phyloP scores from a whole-genome alignment of 2,113 vertebrate genomes.

The Erinaceus europaeus region DNA sequence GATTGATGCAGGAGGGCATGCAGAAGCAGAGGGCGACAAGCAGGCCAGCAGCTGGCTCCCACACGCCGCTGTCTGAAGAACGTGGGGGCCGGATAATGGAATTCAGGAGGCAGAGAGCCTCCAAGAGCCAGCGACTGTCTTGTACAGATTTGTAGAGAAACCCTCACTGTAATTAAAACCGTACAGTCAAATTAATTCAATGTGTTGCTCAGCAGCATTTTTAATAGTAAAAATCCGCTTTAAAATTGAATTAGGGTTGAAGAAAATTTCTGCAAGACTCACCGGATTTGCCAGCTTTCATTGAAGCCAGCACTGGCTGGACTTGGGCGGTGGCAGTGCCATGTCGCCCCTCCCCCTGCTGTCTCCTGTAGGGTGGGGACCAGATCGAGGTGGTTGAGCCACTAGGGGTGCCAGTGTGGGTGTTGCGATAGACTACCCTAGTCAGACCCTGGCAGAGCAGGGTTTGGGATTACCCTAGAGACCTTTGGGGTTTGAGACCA shows the following conservation, averaged over 20 bases:
- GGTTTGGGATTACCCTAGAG: slow-evolving; percentile 90
- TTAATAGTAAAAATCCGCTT: slow-evolving; percentile 80
- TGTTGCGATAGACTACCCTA: slow-evolving; percentile 47
- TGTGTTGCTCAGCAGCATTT: slow-evolving; percentile 76
- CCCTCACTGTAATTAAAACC: slow-evolving; percentile 83
- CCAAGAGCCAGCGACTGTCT: slow-evolving; percentile 81
- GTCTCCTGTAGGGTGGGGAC: not conserved
- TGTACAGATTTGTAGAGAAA: slow-evolving; percentile 84
- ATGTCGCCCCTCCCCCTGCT: not conserved
- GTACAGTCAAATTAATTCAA: slow-evolving; percentile 81
- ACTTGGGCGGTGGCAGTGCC: not conserved
- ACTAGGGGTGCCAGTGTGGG: not conserved
- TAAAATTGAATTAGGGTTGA: slow-evolving; percentile 74
- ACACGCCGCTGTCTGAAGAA: slow-evolving; percentile 81
- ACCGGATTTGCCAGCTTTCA: slow-evolving; percentile 61
- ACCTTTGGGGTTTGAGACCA: slow-evolving; percentile 86
- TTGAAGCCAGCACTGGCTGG: slow-evolving; percentile 59
- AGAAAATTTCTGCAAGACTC: slow-evolving; percentile 70
- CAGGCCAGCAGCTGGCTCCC: slow-evolving; percentile 82
- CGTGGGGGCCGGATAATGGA: slow-evolving; percentile 80
- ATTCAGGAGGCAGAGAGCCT: slow-evolving; percentile 84
- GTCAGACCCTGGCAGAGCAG: slow-evolving; percentile 86
- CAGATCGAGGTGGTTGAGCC: not conserved
- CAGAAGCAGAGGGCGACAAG: slow-evolving; percentile 58
- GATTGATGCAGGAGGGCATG: slow-evolving; percentile 77